Base-by-base conservation (phyloP, 1,140 invertebrate species). In the Drosophila varians region DNA sequence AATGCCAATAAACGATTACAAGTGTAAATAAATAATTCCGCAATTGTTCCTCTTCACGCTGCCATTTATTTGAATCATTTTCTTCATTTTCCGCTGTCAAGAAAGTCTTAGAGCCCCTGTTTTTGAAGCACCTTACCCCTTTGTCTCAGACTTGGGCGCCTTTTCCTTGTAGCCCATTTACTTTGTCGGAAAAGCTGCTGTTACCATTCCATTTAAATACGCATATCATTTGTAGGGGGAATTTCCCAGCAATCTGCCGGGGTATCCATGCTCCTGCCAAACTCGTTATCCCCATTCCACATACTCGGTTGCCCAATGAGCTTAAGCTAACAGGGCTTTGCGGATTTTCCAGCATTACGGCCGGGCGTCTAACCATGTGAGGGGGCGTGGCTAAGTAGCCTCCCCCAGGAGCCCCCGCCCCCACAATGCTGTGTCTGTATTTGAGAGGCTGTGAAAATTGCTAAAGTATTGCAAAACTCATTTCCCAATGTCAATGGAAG, bases 121-220 rank as follows among this genome's bases (percentile, higher is more conserved):
- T 18, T 25, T 28, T 5, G 56, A 16, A 11, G 12, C 19, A 62
- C 61, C 38, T 43, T 26, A 26, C 62, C 46, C 43, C 62, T 66
- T 66, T 53, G 46, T 52, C 19, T 53, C 34, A 51, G 58, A 65
- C 60, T 21, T n/a, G 21, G 7, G 51, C 34, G 14, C 26, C 46
- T 62, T 51, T 52, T 49, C 46, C 25, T 31, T 36, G 47, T 52
- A 8, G 4, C 14, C 57, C 56, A 23, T 26, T 51, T 18, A 1
- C 28, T 61, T 64, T 64, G 23, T 14, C 9, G n/a, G 40, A 28
- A 53, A 58, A 47, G 28, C 66, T 49, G 34, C 28, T 64, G 23
- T 18, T 68, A 54, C 60, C 55, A 46, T 79, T 65, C 53, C 80
- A 71, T 79, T 79, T 86, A 84, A 84, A 86, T 79, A 68, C 80